Base-by-base conservation (phyloP, 2,797 vertebrate genomes). In the Crenuchus spilurus region DNA sequence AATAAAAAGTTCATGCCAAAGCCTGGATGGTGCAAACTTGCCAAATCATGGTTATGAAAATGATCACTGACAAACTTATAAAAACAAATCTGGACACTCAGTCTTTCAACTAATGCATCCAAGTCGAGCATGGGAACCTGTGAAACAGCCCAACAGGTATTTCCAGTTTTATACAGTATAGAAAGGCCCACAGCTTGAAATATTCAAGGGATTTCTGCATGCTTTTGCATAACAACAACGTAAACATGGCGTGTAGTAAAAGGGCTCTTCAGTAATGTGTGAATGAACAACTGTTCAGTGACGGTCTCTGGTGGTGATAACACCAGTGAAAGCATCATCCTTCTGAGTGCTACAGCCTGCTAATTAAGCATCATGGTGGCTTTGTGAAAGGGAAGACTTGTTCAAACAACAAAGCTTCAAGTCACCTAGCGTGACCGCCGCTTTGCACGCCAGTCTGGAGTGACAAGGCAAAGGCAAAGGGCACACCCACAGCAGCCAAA, bases 111-210 rank as follows among this genome's bases (percentile, higher is more conserved):
- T 60, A 52, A 49, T 14, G 11, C 8, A 30, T 2, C n/a, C 4
- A 54, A 37, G 28, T 13, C n/a, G 39, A 69, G 66, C 76, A 71
- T 82, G 76, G 74, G 65, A 82, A 77, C 65, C 7, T 20, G 37
- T 58, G 48, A n/a, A 65, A 70, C 63, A 1, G 63, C 24, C 11
- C 6, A 28, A 79, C 80, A 42, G 74, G 80, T 74, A 77, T 75
- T 72, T 82, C 77, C 48, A 72, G 77, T 74, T 58, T 24, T 2
- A 10, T 20, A 30, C 11, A 26, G 41, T 24, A n/a, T 20, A 14
- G 16, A 39, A 14, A 44, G 22, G 13, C 10, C 11, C 6, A 20
- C n/a, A 18, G 31, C 18, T 22, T 18, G 39, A 20, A 63, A 46
- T 31, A 67, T 49, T 46, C 16, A 4, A 60, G 16, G 30, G 2